Base-by-base conservation (phyloP, 2,888 invertebrate species). In the Odontocolon sp. region DNA sequence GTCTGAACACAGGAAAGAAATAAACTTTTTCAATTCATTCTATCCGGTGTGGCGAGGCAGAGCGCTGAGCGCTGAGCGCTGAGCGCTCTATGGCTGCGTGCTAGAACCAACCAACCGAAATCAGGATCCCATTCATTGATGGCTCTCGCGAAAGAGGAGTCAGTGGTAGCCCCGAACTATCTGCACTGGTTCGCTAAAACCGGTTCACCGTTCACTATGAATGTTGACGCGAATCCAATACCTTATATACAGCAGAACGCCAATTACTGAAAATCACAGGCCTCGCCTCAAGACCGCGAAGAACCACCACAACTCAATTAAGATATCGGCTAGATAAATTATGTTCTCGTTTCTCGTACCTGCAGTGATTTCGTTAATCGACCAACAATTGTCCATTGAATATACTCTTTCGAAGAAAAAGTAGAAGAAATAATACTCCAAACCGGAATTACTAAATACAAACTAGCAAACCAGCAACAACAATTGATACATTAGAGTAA, bases 101-200 rank as follows among this genome's bases (percentile, higher is more conserved):
- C 45, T 42, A 21, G 40, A 45, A 42, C 50, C 68, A 56, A 63
- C 71, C 70, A 77, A 71, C 80, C 79, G 69, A 79, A 81, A 83
- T 83, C 77, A 77, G 79, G 45, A 75, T 79, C 76, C 69, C 52
- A 67, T 74, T 77, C 69, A 79, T 83, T 78, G 66, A 42, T 28
- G 66, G 52, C 40, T 52, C 36, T 54, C 8, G 38, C 31, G 45
- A 54, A 66, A 66, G 40, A 1, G 54, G 18, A 54, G 26, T 16
- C 18, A 31, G 28, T 0, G 64, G 14, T 28, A 26, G 57, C 14
- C 40, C 9, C 0, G 26, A 26, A 50, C n/a, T 14, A 23, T 23
- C 38, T 11, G 26, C 26, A 23, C 14, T 57, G 14, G 40, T 16
- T 59, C 0, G 42, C 8, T 18, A 28, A 42, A 66, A 54, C 52